A percentile compares a stretch with the other conserved stretches of the same genome.
These are phyloP conservation scores for Pangasius macronema DNA, from an alignment of 2,797 vertebrate species.

Conservation along the genomic window DNA sequence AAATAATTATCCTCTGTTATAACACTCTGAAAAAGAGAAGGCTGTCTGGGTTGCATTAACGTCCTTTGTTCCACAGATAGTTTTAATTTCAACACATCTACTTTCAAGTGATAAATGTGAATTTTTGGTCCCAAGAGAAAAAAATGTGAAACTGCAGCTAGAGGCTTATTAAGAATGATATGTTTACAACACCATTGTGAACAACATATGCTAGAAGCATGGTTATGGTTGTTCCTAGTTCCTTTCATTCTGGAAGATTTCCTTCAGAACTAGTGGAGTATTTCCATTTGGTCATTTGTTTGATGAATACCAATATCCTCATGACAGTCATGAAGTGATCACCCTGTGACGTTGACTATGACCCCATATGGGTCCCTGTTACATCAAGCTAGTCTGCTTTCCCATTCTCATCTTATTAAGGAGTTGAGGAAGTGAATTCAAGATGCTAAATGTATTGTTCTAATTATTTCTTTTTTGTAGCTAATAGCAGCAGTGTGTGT, in stretches of 20 bases:
- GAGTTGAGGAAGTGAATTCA: background rate
- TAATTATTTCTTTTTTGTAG: background rate
- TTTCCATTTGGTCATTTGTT: background rate
- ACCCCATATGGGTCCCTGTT: background rate
- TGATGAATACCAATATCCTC: background rate
- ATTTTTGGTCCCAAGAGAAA: background rate
- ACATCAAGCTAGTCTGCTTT: background rate
- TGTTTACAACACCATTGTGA: background rate
- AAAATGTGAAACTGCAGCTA: background rate
- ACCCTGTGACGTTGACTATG: background rate
- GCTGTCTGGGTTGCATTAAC: background rate
- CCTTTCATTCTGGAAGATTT: background rate
- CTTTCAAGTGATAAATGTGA: background rate
- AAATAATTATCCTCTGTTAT: background rate
- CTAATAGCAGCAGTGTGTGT: background rate
- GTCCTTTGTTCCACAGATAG: background rate
- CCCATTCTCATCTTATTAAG: background rate
- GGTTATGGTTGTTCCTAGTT: background rate
- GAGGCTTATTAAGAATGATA: background rate
- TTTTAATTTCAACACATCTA: background rate
- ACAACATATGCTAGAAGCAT: background rate
- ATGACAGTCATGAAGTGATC: background rate
- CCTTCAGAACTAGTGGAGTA: background rate
- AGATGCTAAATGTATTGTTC: background rate
- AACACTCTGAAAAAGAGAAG: background rate